Conservation (phyloP, 2,797 vertebrate species). For the Miichthys miiuy region DNA sequence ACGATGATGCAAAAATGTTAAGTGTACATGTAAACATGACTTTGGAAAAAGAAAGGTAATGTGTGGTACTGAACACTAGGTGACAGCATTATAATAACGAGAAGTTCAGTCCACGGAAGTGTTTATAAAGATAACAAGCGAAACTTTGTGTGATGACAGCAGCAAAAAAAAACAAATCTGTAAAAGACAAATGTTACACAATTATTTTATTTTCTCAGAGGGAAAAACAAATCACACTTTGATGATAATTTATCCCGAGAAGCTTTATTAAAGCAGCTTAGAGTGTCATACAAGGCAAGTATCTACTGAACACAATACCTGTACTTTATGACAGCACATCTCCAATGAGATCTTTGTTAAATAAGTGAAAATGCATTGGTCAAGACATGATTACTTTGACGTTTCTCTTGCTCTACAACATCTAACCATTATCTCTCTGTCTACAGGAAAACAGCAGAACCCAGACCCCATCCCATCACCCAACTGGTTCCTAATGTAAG, state of each 20-base stretch:
- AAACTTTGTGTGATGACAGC: no score
- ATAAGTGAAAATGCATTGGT: slow-evolving; percentile 56
- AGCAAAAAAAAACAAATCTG: not conserved
- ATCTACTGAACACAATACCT: slow-evolving; percentile 30
- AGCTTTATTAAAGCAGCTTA: slow-evolving; percentile 81
- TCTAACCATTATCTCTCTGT: slow-evolving; percentile 27
- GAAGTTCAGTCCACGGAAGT: not conserved
- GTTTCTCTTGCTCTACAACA: slow-evolving; percentile 40
- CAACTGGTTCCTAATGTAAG: slow-evolving; percentile 28
- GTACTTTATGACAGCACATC: slow-evolving; percentile 57
- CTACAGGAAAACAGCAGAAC: slow-evolving; percentile 14
- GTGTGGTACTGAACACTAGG: slow-evolving; percentile 27
- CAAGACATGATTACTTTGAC: slow-evolving; percentile 29
- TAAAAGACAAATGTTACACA: not conserved
- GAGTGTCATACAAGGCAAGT: slow-evolving; percentile 53
- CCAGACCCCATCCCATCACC: slow-evolving; percentile 13
- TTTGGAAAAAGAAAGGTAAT: not conserved
- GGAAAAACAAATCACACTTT: not conserved
- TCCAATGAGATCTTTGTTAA: slow-evolving; percentile 71
- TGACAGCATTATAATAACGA: slow-evolving; percentile 19
- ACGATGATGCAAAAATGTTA: not conserved
- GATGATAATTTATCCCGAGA: slow-evolving; percentile 52
- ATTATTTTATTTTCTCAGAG: not conserved
- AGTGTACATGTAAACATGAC: not conserved
- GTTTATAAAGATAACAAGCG: not conserved